phyloP scores from a whole-genome alignment of 1,140 invertebrate genomes.

The Palaemon carinicauda region DNA sequence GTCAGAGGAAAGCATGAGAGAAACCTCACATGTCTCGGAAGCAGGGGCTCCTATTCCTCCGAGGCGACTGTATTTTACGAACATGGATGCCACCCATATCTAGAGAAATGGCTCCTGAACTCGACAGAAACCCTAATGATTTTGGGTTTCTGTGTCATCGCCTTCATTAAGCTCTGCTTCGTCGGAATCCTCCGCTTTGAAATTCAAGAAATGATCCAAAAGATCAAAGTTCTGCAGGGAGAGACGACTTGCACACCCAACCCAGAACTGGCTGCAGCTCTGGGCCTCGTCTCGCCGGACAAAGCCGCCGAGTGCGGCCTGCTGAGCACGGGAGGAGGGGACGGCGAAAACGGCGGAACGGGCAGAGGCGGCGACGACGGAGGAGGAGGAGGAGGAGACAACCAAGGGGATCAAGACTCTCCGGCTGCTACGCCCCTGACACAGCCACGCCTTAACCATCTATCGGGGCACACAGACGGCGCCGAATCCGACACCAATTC shows the following conservation, averaged over 20 bases:
- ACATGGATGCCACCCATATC: constrained; percentile 75
- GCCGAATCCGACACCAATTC: constrained; percentile 74
- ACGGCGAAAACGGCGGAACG: neutral
- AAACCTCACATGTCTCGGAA: constrained; percentile 37
- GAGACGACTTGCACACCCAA: constrained; percentile 61
- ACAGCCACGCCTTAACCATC: constrained; percentile 50
- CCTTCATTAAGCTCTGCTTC: constrained; percentile 89
- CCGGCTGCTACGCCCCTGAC: constrained; percentile 46
- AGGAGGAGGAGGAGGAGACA: constrained; percentile 2
- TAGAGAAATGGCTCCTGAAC: constrained; percentile 77
- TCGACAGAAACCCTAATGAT: constrained; percentile 84
- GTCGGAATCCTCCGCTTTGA: constrained; percentile 78
- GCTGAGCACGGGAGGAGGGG: constrained; percentile 22
- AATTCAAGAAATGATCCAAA: constrained; percentile 76
- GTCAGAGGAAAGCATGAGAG: neutral
- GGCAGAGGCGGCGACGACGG: constrained; percentile 10
- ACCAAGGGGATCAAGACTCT: constrained; percentile 11
- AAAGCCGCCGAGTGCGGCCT: constrained; percentile 42
- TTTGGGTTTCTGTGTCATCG: constrained; percentile 87
- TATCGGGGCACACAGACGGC: constrained; percentile 67
- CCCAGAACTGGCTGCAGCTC: constrained; percentile 62
- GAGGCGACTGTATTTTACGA: neutral
- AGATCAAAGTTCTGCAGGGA: constrained; percentile 74
- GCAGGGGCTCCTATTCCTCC: neutral
- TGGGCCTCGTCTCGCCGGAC: constrained; percentile 57